Evolutionary conservation across 2,888 invertebrate genomes (phyloP).

Genomic region (Sericinus montela): DNA sequence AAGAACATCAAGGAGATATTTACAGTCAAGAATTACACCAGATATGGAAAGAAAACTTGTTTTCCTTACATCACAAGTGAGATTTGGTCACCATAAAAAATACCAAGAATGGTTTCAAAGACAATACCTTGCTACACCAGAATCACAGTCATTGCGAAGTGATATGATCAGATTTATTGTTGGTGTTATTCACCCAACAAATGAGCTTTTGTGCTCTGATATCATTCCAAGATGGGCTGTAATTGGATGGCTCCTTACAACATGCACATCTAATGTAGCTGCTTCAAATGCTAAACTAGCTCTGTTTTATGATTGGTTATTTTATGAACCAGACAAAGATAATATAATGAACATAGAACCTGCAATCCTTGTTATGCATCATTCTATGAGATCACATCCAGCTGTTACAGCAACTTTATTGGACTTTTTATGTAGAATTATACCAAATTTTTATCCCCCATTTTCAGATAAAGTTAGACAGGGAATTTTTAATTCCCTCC

Average conservation of each 20-base stretch:
- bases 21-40: conserved; percentile 91
- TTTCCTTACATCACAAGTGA: conserved; percentile 90
- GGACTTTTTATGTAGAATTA: conserved; percentile 95
- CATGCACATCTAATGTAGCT: conserved; percentile 93
- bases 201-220: conserved; percentile 95
- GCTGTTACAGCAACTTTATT: conserved; percentile 93
- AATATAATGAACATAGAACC: conserved; percentile 98
- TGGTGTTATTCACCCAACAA: conserved; percentile 95
- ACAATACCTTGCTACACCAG: conserved; percentile 93
- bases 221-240: conserved; percentile 97
- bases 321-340: conserved; percentile 93
- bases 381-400: conserved; percentile 94
- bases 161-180: conserved; percentile 97
- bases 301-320: conserved; percentile 95
- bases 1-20: conserved; percentile 91
- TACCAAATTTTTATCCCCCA: conserved; percentile 91
- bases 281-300: conserved; percentile 95
- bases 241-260: conserved; percentile 95
- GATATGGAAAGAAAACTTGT: conserved; percentile 96
- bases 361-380: conserved; percentile 95
- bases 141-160: conserved; percentile 93
- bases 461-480: conserved; percentile 88
- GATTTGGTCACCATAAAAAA: conserved; percentile 94
- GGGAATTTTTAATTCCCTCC: conserved; percentile 89
- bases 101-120: conserved; percentile 97